Evolutionary conservation across 2,113 vertebrate genomes (phyloP), one percentile per base, ranked within the genome.

Genomic region (Paedocypris sp.): DNA sequence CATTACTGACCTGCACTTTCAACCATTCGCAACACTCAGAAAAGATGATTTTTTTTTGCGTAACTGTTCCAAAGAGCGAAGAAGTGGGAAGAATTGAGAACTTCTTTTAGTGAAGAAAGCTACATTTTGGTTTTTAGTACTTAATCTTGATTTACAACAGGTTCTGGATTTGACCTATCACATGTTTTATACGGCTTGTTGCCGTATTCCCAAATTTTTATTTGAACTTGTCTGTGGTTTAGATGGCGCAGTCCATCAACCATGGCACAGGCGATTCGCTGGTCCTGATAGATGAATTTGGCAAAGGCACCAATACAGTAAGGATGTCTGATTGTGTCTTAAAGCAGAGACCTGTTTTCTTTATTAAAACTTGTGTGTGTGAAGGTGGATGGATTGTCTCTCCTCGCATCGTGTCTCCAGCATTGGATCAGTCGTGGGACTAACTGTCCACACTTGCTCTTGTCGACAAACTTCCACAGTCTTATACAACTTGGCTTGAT

Each of bases 251-350:
- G 51, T 91, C 92, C 39, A 79, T 97, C 52, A 97, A 92, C 81
- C 85, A 86, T 66, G 89, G 92, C 71, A 91, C 91, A 1, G 88
- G 88, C 42, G 86, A 74, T 54, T 97, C 94, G 7, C 83, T 99
- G 66, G 87, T 98, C 51, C 88, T 99, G 46, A 88, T 99, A 19
- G 95, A 99, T 80, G 95, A 99, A 74, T 99, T 99, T 75, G 95
- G 95, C 72, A 99, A 97, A 83, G 94, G 95, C 53, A 99, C 95
- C 50, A 98, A 98, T 77, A 92, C 93, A 25, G 80, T 93, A 77
- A 87, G 88, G 32, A 10, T 42, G 33, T 9, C 49, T 26, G 16
- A 57, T 53, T 57, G 33, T 67, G 13, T 15, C 23, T 25, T 60
- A 49, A 61, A 52, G 19, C 2, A 39, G 4, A 4, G 5, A 13